These are phyloP conservation scores for Drosophila varians DNA, from an alignment of 1,140 invertebrate genomes.

Conservation along the genomic window DNA sequence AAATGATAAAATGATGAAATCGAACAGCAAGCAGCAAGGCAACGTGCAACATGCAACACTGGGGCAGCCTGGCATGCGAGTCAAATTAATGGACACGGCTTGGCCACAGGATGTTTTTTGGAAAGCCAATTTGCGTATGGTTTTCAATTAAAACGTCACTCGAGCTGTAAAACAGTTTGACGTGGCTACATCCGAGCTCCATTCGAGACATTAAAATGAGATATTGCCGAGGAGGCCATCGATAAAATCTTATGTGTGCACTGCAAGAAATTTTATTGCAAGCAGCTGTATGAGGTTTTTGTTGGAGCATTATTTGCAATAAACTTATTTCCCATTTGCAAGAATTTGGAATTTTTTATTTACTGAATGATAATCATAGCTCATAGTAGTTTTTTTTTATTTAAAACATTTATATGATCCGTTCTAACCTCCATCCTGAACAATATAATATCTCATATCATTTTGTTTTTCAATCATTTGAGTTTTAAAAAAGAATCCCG, in stretches of 20 bases:
- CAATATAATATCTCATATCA: too few relatives aligned
- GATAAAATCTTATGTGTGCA: constrained; percentile 10
- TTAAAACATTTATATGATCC: too few relatives aligned
- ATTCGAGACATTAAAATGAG: constrained; percentile 3
- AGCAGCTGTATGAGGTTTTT: too few relatives aligned
- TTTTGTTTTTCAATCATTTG: too few relatives aligned
- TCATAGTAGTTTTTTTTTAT: too few relatives aligned
- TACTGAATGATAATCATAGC: too few relatives aligned
- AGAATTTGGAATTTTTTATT: too few relatives aligned
- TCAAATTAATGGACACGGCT: constrained; percentile 44
- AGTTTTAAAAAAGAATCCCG: too few relatives aligned
- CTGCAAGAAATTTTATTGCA: not conserved
- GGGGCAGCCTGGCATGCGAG: constrained; percentile 41
- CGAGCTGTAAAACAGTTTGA: constrained; percentile 45
- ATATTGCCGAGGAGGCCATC: constrained; percentile 10
- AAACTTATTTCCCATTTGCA: too few relatives aligned
- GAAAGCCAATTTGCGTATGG: constrained; percentile 40
- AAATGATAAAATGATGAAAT: constrained; percentile 12
- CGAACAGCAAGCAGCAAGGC: not conserved
- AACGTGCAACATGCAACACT: constrained; percentile 9
- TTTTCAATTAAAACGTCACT: constrained; percentile 65
- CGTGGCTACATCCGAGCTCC: constrained; percentile 19
- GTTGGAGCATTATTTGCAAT: too few relatives aligned
- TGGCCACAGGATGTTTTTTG: constrained; percentile 21
- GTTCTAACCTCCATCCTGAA: too few relatives aligned